Evolutionary conservation across 1,140 invertebrate genomes (phyloP).

Genomic region (Hyphantria cunea): DNA sequence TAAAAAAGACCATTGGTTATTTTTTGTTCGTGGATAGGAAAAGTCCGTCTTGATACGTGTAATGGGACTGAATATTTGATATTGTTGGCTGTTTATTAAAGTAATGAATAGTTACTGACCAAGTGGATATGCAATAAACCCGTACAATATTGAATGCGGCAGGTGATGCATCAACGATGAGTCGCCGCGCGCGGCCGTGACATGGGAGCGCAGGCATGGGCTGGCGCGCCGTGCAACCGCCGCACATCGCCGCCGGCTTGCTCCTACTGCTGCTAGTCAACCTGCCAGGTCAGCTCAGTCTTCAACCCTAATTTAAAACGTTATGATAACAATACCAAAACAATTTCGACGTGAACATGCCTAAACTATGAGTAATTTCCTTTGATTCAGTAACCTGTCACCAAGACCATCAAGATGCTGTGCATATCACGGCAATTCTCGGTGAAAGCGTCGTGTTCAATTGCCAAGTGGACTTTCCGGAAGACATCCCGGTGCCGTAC

Average conservation of each 20-base stretch:
- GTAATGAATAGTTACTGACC: background rate
- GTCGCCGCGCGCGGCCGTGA: constrained; percentile 87
- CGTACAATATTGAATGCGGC: no score
- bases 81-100: background rate
- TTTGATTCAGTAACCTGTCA: constrained; percentile 74
- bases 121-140: background rate
- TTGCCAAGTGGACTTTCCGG: constrained; percentile 97
- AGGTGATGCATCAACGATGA: constrained; percentile 87
- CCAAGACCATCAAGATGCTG: constrained; percentile 91
- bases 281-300: constrained; percentile 65
- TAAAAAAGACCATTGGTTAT: no score
- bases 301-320: background rate
- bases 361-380: no score
- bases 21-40: no score
- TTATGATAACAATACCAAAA: no score
- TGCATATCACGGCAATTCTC: constrained; percentile 96
- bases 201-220: constrained; percentile 92
- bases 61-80: constrained; percentile 3
- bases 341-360: no score
- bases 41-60: no score
- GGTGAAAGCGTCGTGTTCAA: constrained; percentile 98
- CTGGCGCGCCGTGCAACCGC: constrained; percentile 88
- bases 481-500: constrained; percentile 96
- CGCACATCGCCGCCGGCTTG: constrained; percentile 87
- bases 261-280: constrained; percentile 77